A percentile compares a stretch with the other conserved stretches of the same genome.
phyloP scores from a whole-genome alignment of 2,888 invertebrate species.

The Platycheirus albimanus region DNA sequence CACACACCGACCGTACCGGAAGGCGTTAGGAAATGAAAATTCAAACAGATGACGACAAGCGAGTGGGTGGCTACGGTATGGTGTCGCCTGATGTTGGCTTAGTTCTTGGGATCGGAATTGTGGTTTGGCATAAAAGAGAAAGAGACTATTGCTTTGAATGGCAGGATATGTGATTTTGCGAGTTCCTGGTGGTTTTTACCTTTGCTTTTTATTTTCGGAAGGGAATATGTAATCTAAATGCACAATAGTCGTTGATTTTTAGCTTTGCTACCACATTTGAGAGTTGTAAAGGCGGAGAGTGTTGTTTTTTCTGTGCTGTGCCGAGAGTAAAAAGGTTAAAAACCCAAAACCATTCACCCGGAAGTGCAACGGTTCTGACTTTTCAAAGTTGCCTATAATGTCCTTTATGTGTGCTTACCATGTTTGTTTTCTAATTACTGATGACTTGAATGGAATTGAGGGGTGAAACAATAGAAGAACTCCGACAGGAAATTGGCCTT shows the following conservation, averaged over 20 bases:
- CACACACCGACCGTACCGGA: slow-evolving; percentile 46
- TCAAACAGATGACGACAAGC: slow-evolving; percentile 60
- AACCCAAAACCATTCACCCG: slow-evolving; percentile 54
- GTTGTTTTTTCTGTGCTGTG: slow-evolving; percentile 4
- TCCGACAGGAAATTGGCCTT: slow-evolving; percentile 63
- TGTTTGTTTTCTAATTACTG: slow-evolving; percentile 62
- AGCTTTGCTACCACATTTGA: slow-evolving; percentile 12
- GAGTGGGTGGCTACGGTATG: slow-evolving; percentile 17
- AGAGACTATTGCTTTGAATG: slow-evolving; percentile 29
- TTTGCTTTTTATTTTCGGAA: slow-evolving; percentile 22
- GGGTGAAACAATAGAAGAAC: slow-evolving; percentile 32
- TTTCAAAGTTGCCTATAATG: slow-evolving; percentile 19
- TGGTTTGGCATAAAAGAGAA: slow-evolving; percentile 29
- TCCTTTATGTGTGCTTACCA: neutral
- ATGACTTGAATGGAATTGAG: slow-evolving; percentile 30
- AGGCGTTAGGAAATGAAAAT: slow-evolving; percentile 71
- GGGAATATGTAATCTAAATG: slow-evolving; percentile 46
- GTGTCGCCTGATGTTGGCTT: slow-evolving; percentile 25
- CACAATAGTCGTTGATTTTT: slow-evolving; percentile 68
- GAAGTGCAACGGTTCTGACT: slow-evolving; percentile 67
- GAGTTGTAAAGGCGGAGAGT: neutral
- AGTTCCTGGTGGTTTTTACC: slow-evolving; percentile 46
- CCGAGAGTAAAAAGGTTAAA: slow-evolving; percentile 20
- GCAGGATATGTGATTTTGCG: slow-evolving; percentile 61
- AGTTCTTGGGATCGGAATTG: slow-evolving; percentile 33